These are phyloP conservation scores for Ophioderma brevispina DNA, from an alignment of 35 echinoderm and acorn worm genomes.

Conservation along the genomic window DNA sequence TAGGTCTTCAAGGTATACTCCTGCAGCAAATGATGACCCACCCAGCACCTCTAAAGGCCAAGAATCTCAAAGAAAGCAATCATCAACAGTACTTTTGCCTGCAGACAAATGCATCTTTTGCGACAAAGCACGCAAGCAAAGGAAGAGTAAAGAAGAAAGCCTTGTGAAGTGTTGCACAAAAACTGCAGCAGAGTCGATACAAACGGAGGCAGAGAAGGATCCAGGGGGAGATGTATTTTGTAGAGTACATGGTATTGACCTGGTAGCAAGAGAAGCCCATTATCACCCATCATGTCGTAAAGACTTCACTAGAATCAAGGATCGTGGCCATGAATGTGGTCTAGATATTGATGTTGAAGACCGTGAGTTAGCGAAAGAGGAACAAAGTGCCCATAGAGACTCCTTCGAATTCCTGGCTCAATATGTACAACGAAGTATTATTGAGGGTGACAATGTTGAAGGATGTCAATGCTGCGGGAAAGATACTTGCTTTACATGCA, in stretches of 20 bases:
- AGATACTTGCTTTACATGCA: slow-evolving; percentile 34
- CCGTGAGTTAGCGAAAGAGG: no score
- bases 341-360: background rate
- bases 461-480: slow-evolving; percentile 33
- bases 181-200: slow-evolving; percentile 5
- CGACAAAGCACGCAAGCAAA: background rate
- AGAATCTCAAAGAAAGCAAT: background rate
- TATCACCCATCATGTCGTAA: slow-evolving; percentile 51
- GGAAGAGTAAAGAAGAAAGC: slow-evolving; percentile 12
- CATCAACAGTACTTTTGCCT: background rate
- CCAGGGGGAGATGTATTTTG: background rate
- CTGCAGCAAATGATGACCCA: no score
- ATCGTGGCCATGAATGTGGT: background rate
- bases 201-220: background rate
- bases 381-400: slow-evolving; percentile 17
- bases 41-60: no score
- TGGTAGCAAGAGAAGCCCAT: slow-evolving; percentile 50
- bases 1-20: no score
- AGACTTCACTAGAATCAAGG: background rate
- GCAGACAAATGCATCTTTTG: slow-evolving; percentile 14
- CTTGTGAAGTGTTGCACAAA: slow-evolving; percentile 25
- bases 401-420: background rate
- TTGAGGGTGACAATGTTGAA: slow-evolving; percentile 28
- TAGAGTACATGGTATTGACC: slow-evolving; percentile 43
- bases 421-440: background rate